A percentile compares a stretch with the other conserved stretches of the same genome.
Evolutionary conservation across 2,888 invertebrate species (phyloP).

Genomic region (Apamea crenata): DNA sequence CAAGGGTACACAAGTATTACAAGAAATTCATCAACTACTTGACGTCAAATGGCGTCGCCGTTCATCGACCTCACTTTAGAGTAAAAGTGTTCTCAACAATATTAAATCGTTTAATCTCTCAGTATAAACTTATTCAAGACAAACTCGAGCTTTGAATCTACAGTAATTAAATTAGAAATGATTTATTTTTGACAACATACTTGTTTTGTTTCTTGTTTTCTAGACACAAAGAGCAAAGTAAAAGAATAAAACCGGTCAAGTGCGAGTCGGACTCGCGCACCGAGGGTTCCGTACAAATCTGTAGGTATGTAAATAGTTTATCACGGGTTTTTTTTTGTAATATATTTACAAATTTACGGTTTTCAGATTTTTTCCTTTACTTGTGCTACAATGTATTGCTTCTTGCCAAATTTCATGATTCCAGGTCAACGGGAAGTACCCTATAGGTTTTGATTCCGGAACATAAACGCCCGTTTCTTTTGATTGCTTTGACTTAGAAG

Average conservation of each 20-base stretch:
- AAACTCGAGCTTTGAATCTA: background rate
- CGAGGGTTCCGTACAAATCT: no score
- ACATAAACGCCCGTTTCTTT: no score
- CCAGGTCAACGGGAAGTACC: no score
- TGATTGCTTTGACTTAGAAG: no score
- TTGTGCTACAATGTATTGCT: no score
- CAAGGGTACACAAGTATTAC: background rate
- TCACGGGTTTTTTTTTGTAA: no score
- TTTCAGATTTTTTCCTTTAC: no score
- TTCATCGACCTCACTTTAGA: constrained; percentile 20
- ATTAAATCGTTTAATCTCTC: constrained; percentile 15
- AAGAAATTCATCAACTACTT: background rate
- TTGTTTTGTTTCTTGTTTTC: background rate
- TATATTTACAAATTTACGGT: no score
- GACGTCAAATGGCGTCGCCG: background rate
- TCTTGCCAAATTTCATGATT: no score
- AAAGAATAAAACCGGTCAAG: background rate
- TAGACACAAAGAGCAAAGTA: background rate
- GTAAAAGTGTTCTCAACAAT: background rate
- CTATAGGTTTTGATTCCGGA: no score
- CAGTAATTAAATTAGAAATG: background rate
- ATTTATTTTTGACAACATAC: background rate
- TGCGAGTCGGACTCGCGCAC: no score
- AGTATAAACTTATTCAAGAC: constrained; percentile 1
- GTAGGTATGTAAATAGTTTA: no score